These are phyloP conservation scores for Clarias batrachus DNA, from an alignment of 2,113 vertebrate genomes.

Conservation along the genomic window DNA sequence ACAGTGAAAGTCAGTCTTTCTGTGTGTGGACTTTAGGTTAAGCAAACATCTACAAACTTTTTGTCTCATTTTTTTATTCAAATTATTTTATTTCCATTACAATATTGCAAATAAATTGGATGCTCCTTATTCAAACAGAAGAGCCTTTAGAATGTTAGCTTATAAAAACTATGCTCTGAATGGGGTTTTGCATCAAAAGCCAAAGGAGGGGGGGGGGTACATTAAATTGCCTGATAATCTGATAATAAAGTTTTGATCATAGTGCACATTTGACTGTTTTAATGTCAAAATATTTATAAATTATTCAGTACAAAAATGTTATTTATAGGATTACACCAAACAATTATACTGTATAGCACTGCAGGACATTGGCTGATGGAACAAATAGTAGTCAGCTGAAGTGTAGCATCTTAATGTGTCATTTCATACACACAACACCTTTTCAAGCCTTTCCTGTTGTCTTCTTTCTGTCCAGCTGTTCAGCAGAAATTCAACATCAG, in stretches of 20 bases:
- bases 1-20: not conserved
- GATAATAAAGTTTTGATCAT: not conserved
- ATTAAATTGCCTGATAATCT: not conserved
- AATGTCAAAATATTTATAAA: not conserved
- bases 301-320: not conserved
- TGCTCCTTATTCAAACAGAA: not conserved
- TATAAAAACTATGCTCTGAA: not conserved
- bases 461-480: not conserved
- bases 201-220: too few relatives aligned
- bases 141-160: not conserved
- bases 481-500: not conserved
- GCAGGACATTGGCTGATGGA: not conserved
- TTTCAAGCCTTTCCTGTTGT: not conserved
- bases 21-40: not conserved
- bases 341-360: not conserved
- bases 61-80: slow-evolving; percentile 15
- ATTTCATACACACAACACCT: not conserved
- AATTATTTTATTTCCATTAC: not conserved
- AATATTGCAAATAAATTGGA: not conserved
- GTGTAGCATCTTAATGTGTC: not conserved
- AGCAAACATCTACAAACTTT: not conserved
- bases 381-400: not conserved
- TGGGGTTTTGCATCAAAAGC: not conserved
- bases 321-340: not conserved
- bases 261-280: not conserved